Evolutionary conservation across 1,140 invertebrate genomes (phyloP).

Genomic region (Zeugodacus cucurbitae): DNA sequence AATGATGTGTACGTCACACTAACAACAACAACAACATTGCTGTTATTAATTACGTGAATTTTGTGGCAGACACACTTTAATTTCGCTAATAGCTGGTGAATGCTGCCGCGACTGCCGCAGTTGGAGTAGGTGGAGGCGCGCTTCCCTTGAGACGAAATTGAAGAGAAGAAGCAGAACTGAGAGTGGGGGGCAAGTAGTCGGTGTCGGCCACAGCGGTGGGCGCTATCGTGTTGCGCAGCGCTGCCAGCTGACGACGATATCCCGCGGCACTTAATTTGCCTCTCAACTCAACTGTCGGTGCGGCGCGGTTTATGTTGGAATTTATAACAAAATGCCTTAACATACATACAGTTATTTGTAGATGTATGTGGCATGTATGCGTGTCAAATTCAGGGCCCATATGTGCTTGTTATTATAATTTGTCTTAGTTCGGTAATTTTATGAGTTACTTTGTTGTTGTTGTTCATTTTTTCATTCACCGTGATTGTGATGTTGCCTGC

Average conservation of each 20-base stretch:
- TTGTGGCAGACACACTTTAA: slow-evolving; percentile 22
- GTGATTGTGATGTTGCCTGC: neutral
- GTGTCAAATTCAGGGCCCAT: neutral
- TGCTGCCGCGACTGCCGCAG: neutral
- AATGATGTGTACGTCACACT: neutral
- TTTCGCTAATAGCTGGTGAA: slow-evolving; percentile 24
- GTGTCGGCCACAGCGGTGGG: slow-evolving; percentile 16
- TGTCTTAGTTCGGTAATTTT: neutral
- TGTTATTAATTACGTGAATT: neutral
- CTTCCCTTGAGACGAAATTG: neutral
- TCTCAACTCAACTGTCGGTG: neutral
- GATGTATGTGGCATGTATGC: neutral
- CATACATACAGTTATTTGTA: neutral
- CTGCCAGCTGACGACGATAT: neutral
- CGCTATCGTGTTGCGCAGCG: neutral
- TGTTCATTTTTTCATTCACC: neutral
- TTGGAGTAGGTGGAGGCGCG: neutral
- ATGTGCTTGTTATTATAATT: neutral
- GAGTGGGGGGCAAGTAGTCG: too few relatives aligned
- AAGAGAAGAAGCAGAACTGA: neutral
- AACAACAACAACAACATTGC: neutral
- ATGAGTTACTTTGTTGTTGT: neutral
- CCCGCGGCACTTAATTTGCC: slow-evolving; percentile 13
- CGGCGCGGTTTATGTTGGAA: neutral
- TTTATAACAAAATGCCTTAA: neutral